phyloP scores from a whole-genome alignment of 2,797 vertebrate genomes.

The Halcyon chelicuti region DNA sequence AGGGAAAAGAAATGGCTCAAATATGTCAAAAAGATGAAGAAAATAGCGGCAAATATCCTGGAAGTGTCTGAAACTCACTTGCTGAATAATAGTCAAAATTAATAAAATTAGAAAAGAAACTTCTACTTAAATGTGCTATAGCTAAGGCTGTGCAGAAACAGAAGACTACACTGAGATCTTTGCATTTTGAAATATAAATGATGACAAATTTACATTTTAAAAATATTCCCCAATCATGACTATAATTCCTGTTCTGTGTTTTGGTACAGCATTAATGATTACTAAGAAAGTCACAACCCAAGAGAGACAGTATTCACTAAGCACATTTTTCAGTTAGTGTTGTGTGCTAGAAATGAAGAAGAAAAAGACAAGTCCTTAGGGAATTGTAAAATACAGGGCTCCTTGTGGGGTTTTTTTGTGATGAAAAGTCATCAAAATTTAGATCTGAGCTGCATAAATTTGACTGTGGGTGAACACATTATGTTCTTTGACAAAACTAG shows the following conservation, averaged over 20 bases:
- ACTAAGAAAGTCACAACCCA: neutral
- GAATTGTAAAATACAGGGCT: neutral
- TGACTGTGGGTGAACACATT: neutral
- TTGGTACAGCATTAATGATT: constrained; percentile 2
- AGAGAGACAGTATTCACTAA: constrained; percentile 2
- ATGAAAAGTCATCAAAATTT: neutral
- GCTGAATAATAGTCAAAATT: neutral
- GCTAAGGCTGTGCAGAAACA: neutral
- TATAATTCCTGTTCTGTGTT: neutral
- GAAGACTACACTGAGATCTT: neutral
- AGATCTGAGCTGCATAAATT: neutral
- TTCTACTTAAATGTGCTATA: neutral
- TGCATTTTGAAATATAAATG: neutral
- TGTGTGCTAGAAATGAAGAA: neutral
- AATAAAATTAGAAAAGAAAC: constrained; percentile 22
- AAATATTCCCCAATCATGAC: neutral
- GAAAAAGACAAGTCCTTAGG: neutral
- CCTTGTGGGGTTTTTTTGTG: neutral
- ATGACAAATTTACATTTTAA: neutral
- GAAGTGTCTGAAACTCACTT: constrained; percentile 8
- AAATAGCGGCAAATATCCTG: neutral
- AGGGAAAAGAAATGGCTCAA: neutral
- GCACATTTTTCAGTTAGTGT: constrained; percentile 1
- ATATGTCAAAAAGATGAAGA: neutral
- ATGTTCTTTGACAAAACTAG: neutral